Base-by-base conservation (phyloP, 2,888 invertebrate species). In the Matsumyia berberina region DNA sequence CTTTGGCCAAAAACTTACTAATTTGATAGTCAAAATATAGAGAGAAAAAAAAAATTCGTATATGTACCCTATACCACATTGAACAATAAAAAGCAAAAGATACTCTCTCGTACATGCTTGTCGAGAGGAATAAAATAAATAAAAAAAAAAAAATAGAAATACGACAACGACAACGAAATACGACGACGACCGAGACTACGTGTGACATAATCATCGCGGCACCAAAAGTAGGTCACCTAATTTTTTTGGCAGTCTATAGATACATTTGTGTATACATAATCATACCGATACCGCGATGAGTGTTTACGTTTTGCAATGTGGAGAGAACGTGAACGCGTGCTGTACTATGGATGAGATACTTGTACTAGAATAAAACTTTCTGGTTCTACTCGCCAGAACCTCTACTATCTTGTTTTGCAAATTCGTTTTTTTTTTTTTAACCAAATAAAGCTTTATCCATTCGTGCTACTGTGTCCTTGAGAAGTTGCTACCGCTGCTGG, bases 161-260 rank as follows among this genome's bases (percentile, higher is more conserved):
- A 74, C 60, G n/a, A 44, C 62, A 42, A 24, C 19, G 8, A 19
- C 72, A 5, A 24, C 33, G 15, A n/a, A n/a, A 42, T 35, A 49
- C 74, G 29, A 53, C 37, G 12, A 44, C 51, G 29, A 49, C 64
- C 12, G 53, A 51, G 64, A 70, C 55, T 29, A 67, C 53, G 64
- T 76, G 76, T 86, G 86, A 86, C 86, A 86, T 86, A 86, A 86
- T 81, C 80, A 69, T 55, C 80, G 76, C 70, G 49, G 60, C 74
- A 77, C 55, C 39, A 77, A 86, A 86, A 81, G 86, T 86, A 81
- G 86, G 86, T 86, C 86, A 86, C 86, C 86, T 81, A 86, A 86
- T 79, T 86, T 86, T 49, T 85, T 85, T 80, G 80, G 60, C 76
- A 69, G 33, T 83, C 73, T 83, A 55, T 70, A 62, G 57, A 78